These are phyloP conservation scores for Bothrops jararaca DNA, from an alignment of 2,113 vertebrate genomes.

Conservation along the genomic window DNA sequence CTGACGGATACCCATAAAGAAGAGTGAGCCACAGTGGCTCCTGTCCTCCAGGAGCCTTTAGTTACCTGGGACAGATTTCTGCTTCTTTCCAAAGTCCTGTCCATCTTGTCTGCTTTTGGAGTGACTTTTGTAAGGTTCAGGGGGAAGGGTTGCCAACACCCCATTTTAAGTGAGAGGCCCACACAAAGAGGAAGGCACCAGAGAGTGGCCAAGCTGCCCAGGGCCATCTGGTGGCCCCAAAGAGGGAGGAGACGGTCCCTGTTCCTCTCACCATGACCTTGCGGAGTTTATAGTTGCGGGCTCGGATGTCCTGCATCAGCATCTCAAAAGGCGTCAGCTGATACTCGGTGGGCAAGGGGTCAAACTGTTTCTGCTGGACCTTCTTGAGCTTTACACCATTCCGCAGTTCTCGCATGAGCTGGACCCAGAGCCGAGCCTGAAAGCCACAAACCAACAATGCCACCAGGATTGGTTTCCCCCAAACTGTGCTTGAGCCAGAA, in stretches of 20 bases:
- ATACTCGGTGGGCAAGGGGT: slow-evolving; percentile 89
- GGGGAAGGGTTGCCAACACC: not conserved
- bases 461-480: not conserved
- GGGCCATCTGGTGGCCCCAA: not conserved
- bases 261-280: slow-evolving; percentile 88
- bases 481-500: not conserved
- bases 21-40: not conserved
- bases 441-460: not conserved
- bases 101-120: not conserved
- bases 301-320: slow-evolving; percentile 95
- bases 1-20: slow-evolving; percentile 57
- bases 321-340: slow-evolving; percentile 97
- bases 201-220: not conserved
- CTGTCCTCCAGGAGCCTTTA: not conserved
- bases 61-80: not conserved
- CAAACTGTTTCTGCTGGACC: slow-evolving; percentile 89
- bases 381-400: slow-evolving; percentile 95
- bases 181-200: not conserved
- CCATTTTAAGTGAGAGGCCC: not conserved
- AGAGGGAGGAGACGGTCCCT: not conserved
- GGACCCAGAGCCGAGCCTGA: slow-evolving; percentile 92
- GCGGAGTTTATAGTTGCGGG: slow-evolving; percentile 89
- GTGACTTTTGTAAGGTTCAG: too few relatives aligned
- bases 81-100: not conserved
- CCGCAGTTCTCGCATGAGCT: slow-evolving; percentile 93